phyloP scores from a whole-genome alignment of 2,888 invertebrate genomes.

The Leptopterna dolabrata region DNA sequence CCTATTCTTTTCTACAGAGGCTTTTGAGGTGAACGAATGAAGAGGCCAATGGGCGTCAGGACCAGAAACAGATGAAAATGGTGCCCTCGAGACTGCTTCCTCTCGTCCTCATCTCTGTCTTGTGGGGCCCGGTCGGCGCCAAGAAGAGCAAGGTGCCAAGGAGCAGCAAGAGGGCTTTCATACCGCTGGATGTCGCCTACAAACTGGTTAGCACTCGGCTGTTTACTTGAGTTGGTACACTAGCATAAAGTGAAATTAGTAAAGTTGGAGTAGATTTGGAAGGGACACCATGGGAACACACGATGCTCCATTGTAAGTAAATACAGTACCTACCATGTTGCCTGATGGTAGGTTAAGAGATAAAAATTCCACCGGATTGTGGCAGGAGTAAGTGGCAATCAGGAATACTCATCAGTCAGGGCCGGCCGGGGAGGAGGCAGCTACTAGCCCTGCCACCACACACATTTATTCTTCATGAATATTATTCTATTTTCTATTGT shows the following conservation, averaged over 20 bases:
- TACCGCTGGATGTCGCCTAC: conserved; percentile 25
- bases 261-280: not conserved
- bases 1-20: not conserved
- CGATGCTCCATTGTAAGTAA: too few species aligned
- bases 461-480: too few species aligned
- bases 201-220: conserved; percentile 10
- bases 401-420: too few species aligned
- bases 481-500: too few species aligned
- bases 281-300: too few species aligned
- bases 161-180: conserved; percentile 42
- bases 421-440: too few species aligned
- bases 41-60: conserved; percentile 14
- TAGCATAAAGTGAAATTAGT: not conserved
- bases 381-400: too few species aligned
- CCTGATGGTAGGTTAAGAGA: too few species aligned
- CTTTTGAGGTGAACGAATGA: not conserved
- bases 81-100: conserved; percentile 49
- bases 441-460: too few species aligned
- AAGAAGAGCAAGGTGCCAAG: conserved; percentile 35
- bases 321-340: too few species aligned
- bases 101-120: conserved; percentile 8
- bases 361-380: too few species aligned
- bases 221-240: too few species aligned
- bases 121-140: not conserved
- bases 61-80: conserved; percentile 40